phyloP scores from a whole-genome alignment of 35 echinoderm and acorn worm genomes.

The Holothuria glaberrima region DNA sequence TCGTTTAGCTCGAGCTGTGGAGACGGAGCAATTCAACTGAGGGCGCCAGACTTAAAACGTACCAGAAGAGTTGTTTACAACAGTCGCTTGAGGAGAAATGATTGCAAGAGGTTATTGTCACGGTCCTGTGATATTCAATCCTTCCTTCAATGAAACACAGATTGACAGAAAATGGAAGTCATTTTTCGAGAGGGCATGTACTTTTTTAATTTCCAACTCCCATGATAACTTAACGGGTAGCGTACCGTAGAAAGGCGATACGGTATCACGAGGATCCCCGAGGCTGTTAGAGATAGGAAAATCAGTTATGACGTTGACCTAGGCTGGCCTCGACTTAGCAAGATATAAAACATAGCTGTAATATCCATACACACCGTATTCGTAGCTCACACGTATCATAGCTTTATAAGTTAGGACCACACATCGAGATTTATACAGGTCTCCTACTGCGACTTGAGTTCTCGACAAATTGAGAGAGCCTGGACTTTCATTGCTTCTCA shows the following conservation, averaged over 20 bases:
- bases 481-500: slow-evolving; percentile 4
- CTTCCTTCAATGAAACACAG: slow-evolving; percentile 31
- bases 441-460: neutral
- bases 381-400: neutral
- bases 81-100: too few relatives aligned
- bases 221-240: neutral
- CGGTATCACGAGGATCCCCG: slow-evolving; percentile 19
- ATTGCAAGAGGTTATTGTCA: too few relatives aligned
- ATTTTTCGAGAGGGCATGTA: slow-evolving; percentile 6
- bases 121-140: slow-evolving; percentile 16
- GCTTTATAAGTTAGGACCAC: neutral
- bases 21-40: too few relatives aligned
- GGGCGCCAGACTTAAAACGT: too few relatives aligned
- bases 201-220: slow-evolving; percentile 43
- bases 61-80: too few relatives aligned
- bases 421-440: slow-evolving; percentile 11
- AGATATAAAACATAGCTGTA: neutral
- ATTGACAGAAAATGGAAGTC: slow-evolving; percentile 31
- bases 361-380: neutral
- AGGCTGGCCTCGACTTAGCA: neutral
- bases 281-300: slow-evolving; percentile 6
- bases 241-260: slow-evolving; percentile 4
- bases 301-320: slow-evolving; percentile 24
- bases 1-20: too few relatives aligned
- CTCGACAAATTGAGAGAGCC: slow-evolving; percentile 30